Percentiles rank a stretch among this genome's conserved stretches.
These are phyloP conservation scores for Plusia festucae DNA, from an alignment of 2,888 invertebrate species.

Conservation along the genomic window DNA sequence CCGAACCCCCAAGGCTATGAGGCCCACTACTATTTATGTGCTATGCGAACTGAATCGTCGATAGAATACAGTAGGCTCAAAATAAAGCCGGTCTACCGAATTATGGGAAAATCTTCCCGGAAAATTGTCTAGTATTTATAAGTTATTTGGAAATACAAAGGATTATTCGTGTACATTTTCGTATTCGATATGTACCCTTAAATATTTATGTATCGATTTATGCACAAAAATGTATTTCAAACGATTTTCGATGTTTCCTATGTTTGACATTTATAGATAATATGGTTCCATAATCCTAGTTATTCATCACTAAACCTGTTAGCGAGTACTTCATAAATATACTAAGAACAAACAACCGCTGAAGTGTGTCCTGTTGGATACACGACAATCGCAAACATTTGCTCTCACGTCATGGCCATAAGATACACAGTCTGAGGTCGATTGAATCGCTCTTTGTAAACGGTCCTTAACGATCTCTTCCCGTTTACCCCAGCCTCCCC, in stretches of 20 bases:
- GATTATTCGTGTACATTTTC: not conserved
- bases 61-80: conserved; percentile 34
- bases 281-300: not conserved
- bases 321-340: conserved; percentile 63
- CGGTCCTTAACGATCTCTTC: conserved; percentile 65
- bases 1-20: conserved; percentile 49
- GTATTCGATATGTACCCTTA: conserved; percentile 2
- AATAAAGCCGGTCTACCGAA: conserved; percentile 31
- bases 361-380: conserved; percentile 58
- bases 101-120: conserved; percentile 40
- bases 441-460: conserved; percentile 72
- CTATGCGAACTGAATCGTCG: conserved; percentile 56
- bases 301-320: conserved; percentile 33
- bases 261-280: not conserved
- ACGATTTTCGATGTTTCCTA: conserved; percentile 1
- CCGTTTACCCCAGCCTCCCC: conserved; percentile 34
- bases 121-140: conserved; percentile 23
- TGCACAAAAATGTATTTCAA: not conserved
- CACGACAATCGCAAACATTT: conserved; percentile 67
- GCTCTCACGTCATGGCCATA: conserved; percentile 70
- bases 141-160: not conserved
- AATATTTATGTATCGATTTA: not conserved
- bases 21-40: conserved; percentile 57
- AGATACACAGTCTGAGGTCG: conserved; percentile 73
- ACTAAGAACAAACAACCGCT: conserved; percentile 55